Base-by-base conservation (phyloP, 92 coral and sea anemone genomes). In the Paramuricea clavata region DNA sequence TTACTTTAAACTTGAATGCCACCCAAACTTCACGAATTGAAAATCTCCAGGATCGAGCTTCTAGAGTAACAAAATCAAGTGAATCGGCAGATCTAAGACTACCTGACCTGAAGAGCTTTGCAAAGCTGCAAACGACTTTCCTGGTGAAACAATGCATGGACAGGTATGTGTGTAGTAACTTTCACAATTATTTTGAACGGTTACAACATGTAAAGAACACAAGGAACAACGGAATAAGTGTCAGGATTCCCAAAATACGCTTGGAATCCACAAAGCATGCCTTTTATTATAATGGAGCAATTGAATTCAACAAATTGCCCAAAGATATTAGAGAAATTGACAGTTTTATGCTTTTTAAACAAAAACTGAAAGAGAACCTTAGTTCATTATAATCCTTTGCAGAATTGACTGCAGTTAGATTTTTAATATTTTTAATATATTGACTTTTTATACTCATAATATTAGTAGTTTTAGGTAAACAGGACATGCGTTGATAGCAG, bases 401-500 rank as follows among this genome's bases (percentile, higher is more conserved):
- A n/a, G n/a, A n/a, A n/a, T n/a, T n/a, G n/a, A 72, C 1, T 36
- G 44, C 33, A 49, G 12, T 6, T 72, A 36, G 28, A 41, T 22
- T 35, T 35, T 31, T 30, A 0, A 2, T 21, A 21, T 17, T 21
- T 72, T 21, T 36, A 36, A 12, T 19, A 7, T 22, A 15, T n/a
- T n/a, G n/a, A n/a, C n/a, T n/a, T 41, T 9, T 69, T 28, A 31
- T 41, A 36, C 21, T 36, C 49, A 15, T 17, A 72, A 1, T 36
- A 3, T 17, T 15, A 6, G 17, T 2, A 35, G 19, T 21, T 65
- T 25, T 26, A 65, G 28, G 31, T 11, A 65, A 10, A 72, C 56
- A 72, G 78, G 78, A 41, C 56, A 21, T 49, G 30, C 78, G 16
- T 35, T 72, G 78, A 72, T 72, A 72, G 31, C 78, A 72, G 78